Base-by-base conservation (phyloP, 2,888 invertebrate genomes). In the Microctonus hyperodae region DNA sequence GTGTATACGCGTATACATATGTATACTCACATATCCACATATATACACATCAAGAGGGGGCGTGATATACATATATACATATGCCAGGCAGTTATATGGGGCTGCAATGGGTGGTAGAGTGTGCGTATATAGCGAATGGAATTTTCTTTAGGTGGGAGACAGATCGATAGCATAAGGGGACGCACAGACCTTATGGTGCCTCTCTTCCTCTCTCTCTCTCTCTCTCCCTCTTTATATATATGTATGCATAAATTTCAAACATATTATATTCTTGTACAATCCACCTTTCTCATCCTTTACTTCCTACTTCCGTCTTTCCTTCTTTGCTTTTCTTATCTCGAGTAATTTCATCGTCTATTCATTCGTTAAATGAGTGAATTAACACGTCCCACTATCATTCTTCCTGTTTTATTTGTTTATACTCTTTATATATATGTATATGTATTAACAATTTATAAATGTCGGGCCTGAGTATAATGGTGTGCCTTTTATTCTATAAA, bases 121-220 rank as follows among this genome's bases (percentile, higher is more conserved):
- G 67, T 70, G 69, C 69, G 69, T 65, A 44, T 44, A 44, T 16
- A 64, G 65, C 67, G 69, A 68, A 65, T 65, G 68, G 71, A 73
- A 73, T 69, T 67, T 66, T 44, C 69, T 70, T 72, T 44, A 44
- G 73, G 79, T 74, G 74, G 80, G 76, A 76, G 58, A 31, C 73
- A 79, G 78, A 80, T 80, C 80, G 80, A 80, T 80, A 80, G 72
- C 76, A 78, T 77, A 79, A 80, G 77, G 78, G 80, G 75, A 74
- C 57, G 50, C 62, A 76, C 76, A 78, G 78, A 80, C 80, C 80
- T 80, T 79, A 80, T 80, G 80, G 80, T 80, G 78, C 78, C 78
- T 77, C 72, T 62, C 25, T 51, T 28, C 74, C 71, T 67, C 63
- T 69, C 72, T 69, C 71, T 72, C 73, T 66, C 74, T 67, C 68